These are phyloP conservation scores for Idris sp. DNA, from an alignment of 1,140 invertebrate genomes.

Conservation along the genomic window DNA sequence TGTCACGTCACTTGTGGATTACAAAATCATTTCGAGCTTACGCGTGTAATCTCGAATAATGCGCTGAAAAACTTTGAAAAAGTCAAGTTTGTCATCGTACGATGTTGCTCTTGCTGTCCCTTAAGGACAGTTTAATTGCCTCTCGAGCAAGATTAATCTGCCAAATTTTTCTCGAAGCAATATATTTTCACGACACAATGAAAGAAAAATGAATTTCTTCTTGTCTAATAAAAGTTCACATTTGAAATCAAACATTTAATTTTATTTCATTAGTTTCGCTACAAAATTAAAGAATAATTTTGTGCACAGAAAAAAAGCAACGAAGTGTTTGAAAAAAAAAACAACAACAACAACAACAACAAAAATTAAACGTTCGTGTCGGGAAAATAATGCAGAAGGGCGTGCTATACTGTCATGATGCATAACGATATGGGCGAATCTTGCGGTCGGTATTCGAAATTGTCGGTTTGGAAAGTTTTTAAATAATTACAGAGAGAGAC, in stretches of 20 bases:
- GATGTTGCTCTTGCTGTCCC: slow-evolving; percentile 11
- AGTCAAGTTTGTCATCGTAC: slow-evolving; percentile 28
- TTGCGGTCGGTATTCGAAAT: slow-evolving; percentile 56
- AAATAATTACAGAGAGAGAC: slow-evolving; percentile 75
- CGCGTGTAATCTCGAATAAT: slow-evolving; percentile 60
- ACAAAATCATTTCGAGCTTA: slow-evolving; percentile 62
- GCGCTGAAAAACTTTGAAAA: slow-evolving; percentile 52
- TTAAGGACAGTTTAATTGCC: slow-evolving; percentile 45
- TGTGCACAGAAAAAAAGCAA: slow-evolving; percentile 7
- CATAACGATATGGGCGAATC: slow-evolving; percentile 61
- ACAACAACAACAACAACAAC: too few relatives aligned
- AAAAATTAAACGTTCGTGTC: slow-evolving; percentile 28
- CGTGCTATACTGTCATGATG: slow-evolving; percentile 40
- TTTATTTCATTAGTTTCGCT: too few relatives aligned
- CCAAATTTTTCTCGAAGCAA: slow-evolving; percentile 36
- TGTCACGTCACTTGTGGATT: slow-evolving; percentile 55
- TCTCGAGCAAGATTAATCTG: slow-evolving; percentile 27
- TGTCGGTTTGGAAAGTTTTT: slow-evolving; percentile 72
- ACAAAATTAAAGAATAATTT: too few relatives aligned
- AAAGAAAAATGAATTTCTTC: too few relatives aligned
- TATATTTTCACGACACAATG: slow-evolving; percentile 13
- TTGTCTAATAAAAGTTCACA: slow-evolving; percentile 25
- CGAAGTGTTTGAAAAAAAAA: too few relatives aligned
- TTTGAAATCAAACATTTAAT: too few relatives aligned
- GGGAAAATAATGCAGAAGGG: slow-evolving; percentile 23